Percentiles rank a stretch among this genome's conserved stretches.
These are phyloP conservation scores for Neoniphon sammara DNA, from an alignment of 2,797 vertebrate species.

Conservation along the genomic window DNA sequence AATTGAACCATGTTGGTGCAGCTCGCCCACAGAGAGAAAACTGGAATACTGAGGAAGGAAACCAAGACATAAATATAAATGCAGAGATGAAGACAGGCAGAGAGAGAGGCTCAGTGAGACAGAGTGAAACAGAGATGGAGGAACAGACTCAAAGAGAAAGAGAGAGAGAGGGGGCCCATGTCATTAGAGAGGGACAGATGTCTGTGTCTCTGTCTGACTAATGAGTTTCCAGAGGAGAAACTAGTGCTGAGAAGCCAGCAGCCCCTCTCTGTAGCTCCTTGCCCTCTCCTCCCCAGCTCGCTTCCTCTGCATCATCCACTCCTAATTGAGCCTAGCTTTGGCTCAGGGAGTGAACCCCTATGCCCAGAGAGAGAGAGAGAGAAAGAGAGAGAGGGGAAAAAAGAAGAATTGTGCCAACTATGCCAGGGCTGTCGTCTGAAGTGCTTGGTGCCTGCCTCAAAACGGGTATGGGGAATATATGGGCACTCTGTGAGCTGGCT, in stretches of 20 bases:
- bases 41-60: background rate
- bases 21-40: background rate
- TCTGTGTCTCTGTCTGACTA: slow-evolving; percentile 51
- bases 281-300: slow-evolving; percentile 20
- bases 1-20: too few relatives aligned
- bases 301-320: slow-evolving; percentile 39
- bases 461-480: slow-evolving; percentile 20
- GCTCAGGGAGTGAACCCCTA: slow-evolving; percentile 47
- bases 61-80: background rate
- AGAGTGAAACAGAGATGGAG: slow-evolving; percentile 24
- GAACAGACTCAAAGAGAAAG: slow-evolving; percentile 6
- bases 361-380: slow-evolving; percentile 18
- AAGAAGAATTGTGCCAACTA: slow-evolving; percentile 28
- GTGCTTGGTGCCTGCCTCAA: slow-evolving; percentile 29
- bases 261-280: slow-evolving; percentile 34
- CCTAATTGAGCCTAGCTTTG: slow-evolving; percentile 63
- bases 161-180: slow-evolving; percentile 8
- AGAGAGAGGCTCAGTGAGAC: too few relatives aligned
- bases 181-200: slow-evolving; percentile 50
- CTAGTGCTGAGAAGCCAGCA: slow-evolving; percentile 1
- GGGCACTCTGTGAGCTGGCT: slow-evolving; percentile 15
- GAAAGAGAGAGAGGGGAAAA: background rate
- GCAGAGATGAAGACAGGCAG: too few relatives aligned
- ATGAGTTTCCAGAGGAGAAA: slow-evolving; percentile 54
- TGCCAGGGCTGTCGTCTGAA: slow-evolving; percentile 56